These are phyloP conservation scores for Archilochus colubris DNA, from an alignment of 2,113 vertebrate species.

Conservation along the genomic window DNA sequence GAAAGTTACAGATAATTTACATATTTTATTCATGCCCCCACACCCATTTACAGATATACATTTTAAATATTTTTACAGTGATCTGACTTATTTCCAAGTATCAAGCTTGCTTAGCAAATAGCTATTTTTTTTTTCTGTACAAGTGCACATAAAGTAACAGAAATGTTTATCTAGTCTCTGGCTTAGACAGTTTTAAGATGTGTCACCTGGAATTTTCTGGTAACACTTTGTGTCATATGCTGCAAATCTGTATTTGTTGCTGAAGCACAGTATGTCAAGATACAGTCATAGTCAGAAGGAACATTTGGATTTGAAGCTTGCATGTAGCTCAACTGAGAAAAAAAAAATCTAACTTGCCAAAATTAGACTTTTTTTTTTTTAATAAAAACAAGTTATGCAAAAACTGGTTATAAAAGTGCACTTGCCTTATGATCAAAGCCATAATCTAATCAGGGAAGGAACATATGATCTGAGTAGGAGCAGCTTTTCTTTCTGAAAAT, in stretches of 20 bases:
- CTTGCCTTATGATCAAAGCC: not conserved
- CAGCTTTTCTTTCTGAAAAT: not conserved
- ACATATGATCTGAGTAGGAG: not conserved
- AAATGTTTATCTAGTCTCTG: not conserved
- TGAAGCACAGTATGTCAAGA: not conserved
- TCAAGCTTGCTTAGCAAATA: not conserved
- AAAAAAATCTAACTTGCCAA: not conserved
- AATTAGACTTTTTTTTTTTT: not conserved
- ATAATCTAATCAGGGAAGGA: conserved; percentile 10
- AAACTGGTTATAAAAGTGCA: not conserved
- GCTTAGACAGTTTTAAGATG: not conserved
- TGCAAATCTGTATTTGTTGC: not conserved
- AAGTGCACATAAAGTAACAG: not conserved
- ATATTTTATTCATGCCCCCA: not conserved
- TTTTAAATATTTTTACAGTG: not conserved
- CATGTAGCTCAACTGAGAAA: not conserved
- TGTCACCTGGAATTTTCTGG: not conserved
- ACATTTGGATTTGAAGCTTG: not conserved
- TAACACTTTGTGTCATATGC: not conserved
- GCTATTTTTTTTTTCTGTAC: not conserved
- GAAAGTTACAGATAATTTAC: not conserved
- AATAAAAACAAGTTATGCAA: not conserved
- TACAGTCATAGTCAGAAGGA: not conserved
- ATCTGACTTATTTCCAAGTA: not conserved
- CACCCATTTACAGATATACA: fast-evolving